Evolutionary conservation across 2,888 invertebrate genomes (phyloP).

Genomic region (Chydorus sphaericus): DNA sequence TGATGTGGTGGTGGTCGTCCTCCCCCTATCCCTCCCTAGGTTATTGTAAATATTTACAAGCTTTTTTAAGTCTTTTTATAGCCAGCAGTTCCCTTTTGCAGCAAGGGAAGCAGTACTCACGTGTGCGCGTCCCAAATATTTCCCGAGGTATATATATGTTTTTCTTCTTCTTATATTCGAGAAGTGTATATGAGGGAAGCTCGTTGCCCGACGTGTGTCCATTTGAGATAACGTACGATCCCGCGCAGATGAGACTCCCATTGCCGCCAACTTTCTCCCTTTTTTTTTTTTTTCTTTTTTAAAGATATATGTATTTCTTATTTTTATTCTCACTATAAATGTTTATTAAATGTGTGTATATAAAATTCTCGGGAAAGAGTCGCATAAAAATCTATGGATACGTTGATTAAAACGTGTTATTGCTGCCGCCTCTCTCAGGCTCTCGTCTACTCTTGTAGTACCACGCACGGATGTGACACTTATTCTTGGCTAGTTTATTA

Average conservation of each 20-base stretch:
- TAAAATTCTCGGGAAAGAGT: too few species aligned
- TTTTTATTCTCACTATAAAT: too few species aligned
- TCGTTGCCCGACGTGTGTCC: too few species aligned
- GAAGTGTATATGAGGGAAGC: conserved; percentile 1
- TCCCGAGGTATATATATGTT: too few species aligned
- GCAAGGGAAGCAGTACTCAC: neutral
- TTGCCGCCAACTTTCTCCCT: neutral
- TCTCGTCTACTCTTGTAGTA: too few species aligned
- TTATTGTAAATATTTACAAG: conserved; percentile 3
- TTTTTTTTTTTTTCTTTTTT: neutral
- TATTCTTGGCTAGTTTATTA: too few species aligned
- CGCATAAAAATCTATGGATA: too few species aligned
- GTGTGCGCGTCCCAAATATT: neutral
- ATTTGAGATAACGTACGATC: conserved; percentile 1
- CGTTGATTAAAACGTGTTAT: neutral
- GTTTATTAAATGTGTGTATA: too few species aligned
- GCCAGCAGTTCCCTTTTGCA: conserved; percentile 3
- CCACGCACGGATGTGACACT: too few species aligned
- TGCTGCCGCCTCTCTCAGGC: neutral
- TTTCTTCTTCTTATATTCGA: neutral
- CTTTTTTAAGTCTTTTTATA: neutral
- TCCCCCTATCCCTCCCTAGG: too few species aligned
- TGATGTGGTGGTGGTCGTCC: conserved; percentile 1
- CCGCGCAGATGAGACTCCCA: neutral
- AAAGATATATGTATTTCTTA: too few species aligned